Conservation (phyloP, 2,113 vertebrate genomes). For the Mola mola region DNA sequence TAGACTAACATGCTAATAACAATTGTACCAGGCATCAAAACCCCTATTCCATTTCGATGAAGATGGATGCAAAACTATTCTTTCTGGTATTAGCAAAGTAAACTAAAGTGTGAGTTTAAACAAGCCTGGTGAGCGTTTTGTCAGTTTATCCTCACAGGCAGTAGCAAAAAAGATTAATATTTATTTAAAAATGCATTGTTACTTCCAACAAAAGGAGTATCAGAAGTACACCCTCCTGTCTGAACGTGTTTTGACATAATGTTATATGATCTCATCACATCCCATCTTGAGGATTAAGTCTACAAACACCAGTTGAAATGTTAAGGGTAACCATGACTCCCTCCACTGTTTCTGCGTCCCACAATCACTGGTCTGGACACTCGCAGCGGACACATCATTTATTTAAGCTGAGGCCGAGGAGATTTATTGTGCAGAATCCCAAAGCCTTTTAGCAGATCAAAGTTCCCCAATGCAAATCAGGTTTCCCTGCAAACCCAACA, state of each 20-base stretch:
- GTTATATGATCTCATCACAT: conserved; percentile 34
- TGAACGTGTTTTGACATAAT: conserved; percentile 24
- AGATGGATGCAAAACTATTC: no score
- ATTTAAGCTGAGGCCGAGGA: conserved; percentile 72
- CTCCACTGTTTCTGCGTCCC: conserved; percentile 47
- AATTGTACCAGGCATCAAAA: no score
- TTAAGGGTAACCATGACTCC: not conserved
- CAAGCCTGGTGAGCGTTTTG: no score
- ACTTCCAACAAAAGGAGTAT: conserved; percentile 1
- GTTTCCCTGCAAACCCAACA: conserved; percentile 63
- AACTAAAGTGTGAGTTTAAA: no score
- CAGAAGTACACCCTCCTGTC: conserved; percentile 11
- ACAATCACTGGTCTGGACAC: conserved; percentile 66
- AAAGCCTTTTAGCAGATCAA: conserved; percentile 81
- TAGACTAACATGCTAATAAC: no score
- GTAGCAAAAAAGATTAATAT: not conserved
- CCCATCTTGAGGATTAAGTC: conserved; percentile 21
- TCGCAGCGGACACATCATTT: conserved; percentile 75
- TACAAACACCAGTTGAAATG: conserved; percentile 8
- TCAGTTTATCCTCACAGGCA: not conserved
- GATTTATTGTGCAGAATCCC: conserved; percentile 82
- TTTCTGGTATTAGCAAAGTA: no score
- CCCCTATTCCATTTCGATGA: no score
- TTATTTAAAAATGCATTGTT: conserved; percentile 12
- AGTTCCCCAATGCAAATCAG: conserved; percentile 79